Base-by-base conservation (phyloP, 2,797 vertebrate species). In the Centroberyx gerrardi region DNA sequence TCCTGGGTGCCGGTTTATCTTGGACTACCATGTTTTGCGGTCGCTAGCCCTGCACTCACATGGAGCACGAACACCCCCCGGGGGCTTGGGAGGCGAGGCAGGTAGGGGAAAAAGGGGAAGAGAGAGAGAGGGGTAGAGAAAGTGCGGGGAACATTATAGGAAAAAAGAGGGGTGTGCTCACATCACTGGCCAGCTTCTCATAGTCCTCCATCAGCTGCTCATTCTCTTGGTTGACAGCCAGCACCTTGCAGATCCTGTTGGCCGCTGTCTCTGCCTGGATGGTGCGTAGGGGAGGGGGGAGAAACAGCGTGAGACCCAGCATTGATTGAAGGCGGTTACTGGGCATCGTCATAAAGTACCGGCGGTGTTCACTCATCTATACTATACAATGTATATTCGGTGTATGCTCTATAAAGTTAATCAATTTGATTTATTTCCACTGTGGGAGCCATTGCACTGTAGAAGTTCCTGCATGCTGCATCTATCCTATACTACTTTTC, bases 161-260 rank as follows among this genome's bases (percentile, higher is more conserved):
- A 63, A 67, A 62, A 42, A 68, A 60, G 17, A 0, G 72, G 83
- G 87, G 76, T 56, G 84, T 87, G 96, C 98, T 94, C 97, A 99
- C 97, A 95, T 99, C 97, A 72, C 96, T 99, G 93, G 98, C 98
- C 93, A 99, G 94, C 92, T 97, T 98, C 93, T 99, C 98, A 2
- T 99, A 99, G 94, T 99, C 97, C 92, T 99, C 97, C 98, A 99
- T 99, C 82, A 99, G 96, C 93, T 99, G 97, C 80, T 99, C 98
- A 0, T 99, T 99, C 94, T 99, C 98, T 87, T 99, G 98, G 94
- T 99, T 99, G 85, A 99, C 97, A 17, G 97, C 98, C 94, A 99
- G 93, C 84, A 99, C 98, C 91, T 99, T 99, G 95, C 97, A 99
- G 95, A 99, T 99, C 80, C 98, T 96, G 94, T 99, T 99, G 88